Base-by-base conservation (phyloP, 2,797 vertebrate genomes). In the Anableps anableps region DNA sequence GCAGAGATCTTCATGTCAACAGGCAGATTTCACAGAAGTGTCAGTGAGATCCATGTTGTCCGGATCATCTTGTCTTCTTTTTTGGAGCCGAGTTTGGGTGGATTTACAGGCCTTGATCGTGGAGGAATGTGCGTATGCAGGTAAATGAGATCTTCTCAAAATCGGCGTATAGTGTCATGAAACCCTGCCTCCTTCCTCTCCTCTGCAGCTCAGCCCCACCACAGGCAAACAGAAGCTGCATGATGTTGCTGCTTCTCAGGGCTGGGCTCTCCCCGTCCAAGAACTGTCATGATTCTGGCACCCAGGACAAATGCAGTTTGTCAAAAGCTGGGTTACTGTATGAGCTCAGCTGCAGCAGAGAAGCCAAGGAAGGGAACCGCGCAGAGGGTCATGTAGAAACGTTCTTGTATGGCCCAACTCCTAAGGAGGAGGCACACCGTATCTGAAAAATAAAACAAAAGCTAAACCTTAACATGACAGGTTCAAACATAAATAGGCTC, bases 261-360 rank as follows among this genome's bases (percentile, higher is more conserved):
- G 79, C 87, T 93, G 82, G 90, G 92, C 79, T 92, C 89, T 86
- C 89, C 91, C 68, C 79, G 80, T 86, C 87, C 84, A 11, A 90
- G 89, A 90, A 85, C 51, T 86, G 86, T 93, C 94, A 95, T 95
- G 78, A 87, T 91, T 86, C 89, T 92, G 91, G 86, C 86, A 88
- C 83, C 74, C 45, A 73, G 72, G 72, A 88, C 43, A 83, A 85
- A 85, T 83, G 78, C 86, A 80, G 85, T 75, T 38, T 31, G 72
- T 76, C 70, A 17, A 41, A 50, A 73, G 78, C 77, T 45, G 73
- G 23, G 77, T 76, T 83, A 36, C 23, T 71, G 31, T n/a, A 77
- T 16, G 83, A 88, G 88, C 83, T 90, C 77, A 86, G 90, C 74
- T 76, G 55, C 23, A 86, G 80, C 75, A 62, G 43, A 68, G 8